Conservation (phyloP, 2,888 invertebrate species). For the Tiliacea aurago region DNA sequence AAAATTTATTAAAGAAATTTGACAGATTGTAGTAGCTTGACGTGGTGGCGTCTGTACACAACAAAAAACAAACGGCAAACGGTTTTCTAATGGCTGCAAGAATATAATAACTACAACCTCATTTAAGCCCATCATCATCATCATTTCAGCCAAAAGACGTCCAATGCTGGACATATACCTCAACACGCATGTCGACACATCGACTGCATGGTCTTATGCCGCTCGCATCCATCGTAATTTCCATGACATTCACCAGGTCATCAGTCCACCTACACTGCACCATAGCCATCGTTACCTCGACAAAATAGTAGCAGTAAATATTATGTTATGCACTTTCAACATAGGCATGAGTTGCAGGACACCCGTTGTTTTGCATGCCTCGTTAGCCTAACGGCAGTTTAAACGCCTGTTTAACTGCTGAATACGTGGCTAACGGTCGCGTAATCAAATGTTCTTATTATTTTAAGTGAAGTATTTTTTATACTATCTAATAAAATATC, state of each 20-base stretch:
- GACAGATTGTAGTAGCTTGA: no score
- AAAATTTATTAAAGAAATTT: no score
- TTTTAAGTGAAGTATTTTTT: not conserved
- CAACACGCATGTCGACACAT: no score
- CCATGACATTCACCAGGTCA: not conserved
- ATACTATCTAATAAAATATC: not conserved
- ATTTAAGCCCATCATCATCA: no score
- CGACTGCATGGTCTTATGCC: no score
- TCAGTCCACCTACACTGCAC: not conserved
- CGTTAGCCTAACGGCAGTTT: conserved; percentile 42
- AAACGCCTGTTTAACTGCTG: conserved; percentile 22
- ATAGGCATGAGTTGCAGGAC: conserved; percentile 4
- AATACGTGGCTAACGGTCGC: conserved; percentile 1
- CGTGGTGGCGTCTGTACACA: no score
- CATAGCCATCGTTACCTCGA: not conserved
- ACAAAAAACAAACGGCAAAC: no score
- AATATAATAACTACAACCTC: no score
- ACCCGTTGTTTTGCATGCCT: conserved; percentile 16
- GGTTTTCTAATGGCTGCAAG: no score
- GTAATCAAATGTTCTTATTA: conserved; percentile 5
- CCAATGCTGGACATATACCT: no score
- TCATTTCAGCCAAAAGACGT: no score
- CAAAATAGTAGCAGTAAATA: not conserved
- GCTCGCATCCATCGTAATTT: not conserved
- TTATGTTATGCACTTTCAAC: not conserved